Conservation (phyloP, 2,113 vertebrate genomes). For the Lasiurus borealis region DNA sequence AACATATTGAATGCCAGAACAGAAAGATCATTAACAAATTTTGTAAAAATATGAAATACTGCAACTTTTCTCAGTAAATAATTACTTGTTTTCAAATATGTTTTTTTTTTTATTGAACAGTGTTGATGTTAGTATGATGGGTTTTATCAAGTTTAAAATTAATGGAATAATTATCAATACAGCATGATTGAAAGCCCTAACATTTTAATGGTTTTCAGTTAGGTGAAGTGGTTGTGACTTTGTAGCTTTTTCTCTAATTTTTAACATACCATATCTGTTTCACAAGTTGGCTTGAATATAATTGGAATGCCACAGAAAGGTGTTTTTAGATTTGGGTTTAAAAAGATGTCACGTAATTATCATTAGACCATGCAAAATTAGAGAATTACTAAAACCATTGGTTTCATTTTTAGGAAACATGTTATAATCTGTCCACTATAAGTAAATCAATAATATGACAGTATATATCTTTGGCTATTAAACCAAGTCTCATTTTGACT, state of each 20-base stretch:
- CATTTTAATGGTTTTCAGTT: not conserved
- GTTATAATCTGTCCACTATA: not conserved
- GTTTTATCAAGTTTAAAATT: not conserved
- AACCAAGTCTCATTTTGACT: not conserved
- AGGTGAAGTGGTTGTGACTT: not conserved
- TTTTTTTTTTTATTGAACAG: not conserved
- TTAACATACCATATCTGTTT: not conserved
- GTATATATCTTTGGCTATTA: not conserved
- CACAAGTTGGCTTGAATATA: not conserved
- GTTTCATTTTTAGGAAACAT: not conserved
- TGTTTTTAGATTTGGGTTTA: conserved; percentile 7
- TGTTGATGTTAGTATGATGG: not conserved
- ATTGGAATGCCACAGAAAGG: not conserved
- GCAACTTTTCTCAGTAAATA: not conserved
- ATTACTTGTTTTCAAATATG: not conserved
- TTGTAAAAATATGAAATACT: not conserved
- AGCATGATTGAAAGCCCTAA: not conserved
- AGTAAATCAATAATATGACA: not conserved
- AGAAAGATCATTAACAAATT: not conserved
- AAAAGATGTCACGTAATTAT: not conserved
- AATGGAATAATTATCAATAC: not conserved
- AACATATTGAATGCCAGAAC: not conserved
- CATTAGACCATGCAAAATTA: not conserved
- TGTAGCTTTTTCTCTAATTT: not conserved
- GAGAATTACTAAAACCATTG: not conserved